A percentile compares a stretch with the other conserved stretches of the same genome.
These are phyloP conservation scores for Calameuta pallipes DNA, from an alignment of 2,888 invertebrate species.

Conservation along the genomic window DNA sequence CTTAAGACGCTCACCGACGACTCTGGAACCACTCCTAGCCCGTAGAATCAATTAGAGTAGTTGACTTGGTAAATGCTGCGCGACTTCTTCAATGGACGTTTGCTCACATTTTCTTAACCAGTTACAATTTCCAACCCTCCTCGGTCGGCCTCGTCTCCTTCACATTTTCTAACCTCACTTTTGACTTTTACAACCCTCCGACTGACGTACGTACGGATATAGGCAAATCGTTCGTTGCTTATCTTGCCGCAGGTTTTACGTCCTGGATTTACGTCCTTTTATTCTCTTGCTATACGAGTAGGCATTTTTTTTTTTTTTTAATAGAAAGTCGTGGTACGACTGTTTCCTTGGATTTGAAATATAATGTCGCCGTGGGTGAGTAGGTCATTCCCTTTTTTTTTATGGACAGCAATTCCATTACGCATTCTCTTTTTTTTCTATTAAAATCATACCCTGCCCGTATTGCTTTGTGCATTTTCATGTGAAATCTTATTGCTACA, in stretches of 20 bases:
- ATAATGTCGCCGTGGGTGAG: too few species aligned
- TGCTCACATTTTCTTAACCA: slow-evolving; percentile 7
- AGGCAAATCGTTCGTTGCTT: background rate
- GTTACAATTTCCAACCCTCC: slow-evolving; percentile 10
- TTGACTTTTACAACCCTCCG: background rate
- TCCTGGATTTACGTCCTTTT: background rate
- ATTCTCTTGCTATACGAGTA: background rate
- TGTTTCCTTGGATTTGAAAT: background rate
- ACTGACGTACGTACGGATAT: background rate
- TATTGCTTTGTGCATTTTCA: background rate
- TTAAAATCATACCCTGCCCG: background rate
- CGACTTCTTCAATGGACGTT: slow-evolving; percentile 1
- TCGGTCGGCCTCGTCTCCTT: background rate
- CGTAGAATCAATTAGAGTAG: slow-evolving; percentile 34
- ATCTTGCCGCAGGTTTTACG: background rate
- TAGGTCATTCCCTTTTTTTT: background rate
- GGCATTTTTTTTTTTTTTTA: background rate
- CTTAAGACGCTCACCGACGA: background rate
- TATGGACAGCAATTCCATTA: background rate
- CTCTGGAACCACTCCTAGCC: background rate
- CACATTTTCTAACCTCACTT: background rate
- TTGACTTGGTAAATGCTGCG: slow-evolving; percentile 33
- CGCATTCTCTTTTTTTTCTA: background rate
- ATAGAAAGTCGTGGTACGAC: background rate
- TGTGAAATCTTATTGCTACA: background rate